phyloP scores from a whole-genome alignment of 2,888 invertebrate genomes.

The Hofmannophila pseudospretella region DNA sequence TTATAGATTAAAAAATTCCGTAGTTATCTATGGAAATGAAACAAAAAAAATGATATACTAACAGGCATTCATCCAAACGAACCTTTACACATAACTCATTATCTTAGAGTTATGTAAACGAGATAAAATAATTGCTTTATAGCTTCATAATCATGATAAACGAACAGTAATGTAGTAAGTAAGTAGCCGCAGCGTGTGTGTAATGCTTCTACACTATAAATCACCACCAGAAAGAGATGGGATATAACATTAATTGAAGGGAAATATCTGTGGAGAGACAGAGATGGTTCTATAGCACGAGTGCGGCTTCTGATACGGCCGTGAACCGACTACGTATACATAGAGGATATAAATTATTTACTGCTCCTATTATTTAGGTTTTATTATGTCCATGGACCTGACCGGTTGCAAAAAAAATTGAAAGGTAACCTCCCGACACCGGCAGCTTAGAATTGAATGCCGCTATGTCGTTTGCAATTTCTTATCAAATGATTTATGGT shows the following conservation, averaged over 20 bases:
- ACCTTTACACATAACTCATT: conserved; percentile 3
- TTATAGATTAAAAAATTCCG: too few species aligned
- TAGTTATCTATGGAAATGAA: too few species aligned
- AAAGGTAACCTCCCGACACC: too few species aligned
- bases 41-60: neutral
- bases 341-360: conserved; percentile 44
- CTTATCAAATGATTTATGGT: too few species aligned
- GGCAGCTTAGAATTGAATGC: too few species aligned
- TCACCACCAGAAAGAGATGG: conserved; percentile 48
- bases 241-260: conserved; percentile 1
- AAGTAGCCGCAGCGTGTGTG: conserved; percentile 54
- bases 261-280: conserved; percentile 15
- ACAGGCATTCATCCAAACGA: conserved; percentile 4
- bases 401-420: too few species aligned
- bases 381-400: conserved; percentile 13
- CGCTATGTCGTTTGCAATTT: too few species aligned
- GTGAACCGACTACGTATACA: conserved; percentile 65
- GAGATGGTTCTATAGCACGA: conserved; percentile 21
- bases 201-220: conserved; percentile 56
- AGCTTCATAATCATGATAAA: conserved; percentile 60
- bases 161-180: conserved; percentile 48
- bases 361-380: conserved; percentile 29
- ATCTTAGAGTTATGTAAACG: conserved; percentile 33
- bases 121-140: conserved; percentile 63
- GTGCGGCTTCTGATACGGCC: conserved; percentile 33